These are phyloP conservation scores for Rhineura floridana DNA, from an alignment of 2,113 vertebrate genomes.

Conservation along the genomic window DNA sequence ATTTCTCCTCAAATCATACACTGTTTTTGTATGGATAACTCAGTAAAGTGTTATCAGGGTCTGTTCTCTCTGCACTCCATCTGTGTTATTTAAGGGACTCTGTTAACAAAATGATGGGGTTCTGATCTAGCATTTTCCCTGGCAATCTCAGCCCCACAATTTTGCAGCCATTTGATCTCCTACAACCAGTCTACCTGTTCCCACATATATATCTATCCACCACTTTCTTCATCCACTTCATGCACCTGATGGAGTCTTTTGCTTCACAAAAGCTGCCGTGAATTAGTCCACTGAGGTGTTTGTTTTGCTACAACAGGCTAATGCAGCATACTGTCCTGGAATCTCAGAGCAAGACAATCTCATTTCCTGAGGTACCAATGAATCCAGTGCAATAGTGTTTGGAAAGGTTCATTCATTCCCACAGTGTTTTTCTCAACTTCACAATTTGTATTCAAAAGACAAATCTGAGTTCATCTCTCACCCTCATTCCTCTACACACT, in stretches of 20 bases:
- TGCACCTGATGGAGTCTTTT: no score
- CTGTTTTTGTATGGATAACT: no score
- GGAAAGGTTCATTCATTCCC: slow-evolving; percentile 43
- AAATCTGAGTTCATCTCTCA: slow-evolving; percentile 54
- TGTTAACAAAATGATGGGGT: not conserved
- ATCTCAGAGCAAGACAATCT: slow-evolving; percentile 38
- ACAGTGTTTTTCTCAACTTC: slow-evolving; percentile 57
- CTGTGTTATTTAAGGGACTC: no score
- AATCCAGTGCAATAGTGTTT: slow-evolving; percentile 57
- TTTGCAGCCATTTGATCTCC: not conserved
- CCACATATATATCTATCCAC: no score
- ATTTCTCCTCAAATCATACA: no score
- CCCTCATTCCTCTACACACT: slow-evolving; percentile 63
- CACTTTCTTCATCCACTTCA: not conserved
- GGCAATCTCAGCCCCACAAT: not conserved
- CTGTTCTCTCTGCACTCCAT: no score
- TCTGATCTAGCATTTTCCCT: not conserved
- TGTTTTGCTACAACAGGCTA: not conserved
- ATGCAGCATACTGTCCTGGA: not conserved
- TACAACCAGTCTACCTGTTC: not conserved
- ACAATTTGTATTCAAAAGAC: slow-evolving; percentile 59
- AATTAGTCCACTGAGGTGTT: not conserved
- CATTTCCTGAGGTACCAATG: slow-evolving; percentile 64
- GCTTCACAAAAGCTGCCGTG: not conserved
- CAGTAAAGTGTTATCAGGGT: no score